Conservation (phyloP, 1,140 invertebrate species). For the Anastrepha ludens region DNA sequence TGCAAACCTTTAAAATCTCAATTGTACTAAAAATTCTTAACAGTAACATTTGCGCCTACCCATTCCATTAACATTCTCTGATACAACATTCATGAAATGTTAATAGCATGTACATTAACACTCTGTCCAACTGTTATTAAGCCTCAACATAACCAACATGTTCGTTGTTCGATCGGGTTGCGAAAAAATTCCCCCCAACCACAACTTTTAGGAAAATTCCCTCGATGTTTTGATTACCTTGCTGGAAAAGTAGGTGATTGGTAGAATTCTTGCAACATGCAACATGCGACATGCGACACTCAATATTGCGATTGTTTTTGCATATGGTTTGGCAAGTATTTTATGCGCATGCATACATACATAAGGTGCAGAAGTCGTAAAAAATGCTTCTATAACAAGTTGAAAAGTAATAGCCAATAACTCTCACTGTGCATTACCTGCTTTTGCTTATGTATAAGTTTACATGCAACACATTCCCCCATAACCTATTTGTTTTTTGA, state of each 20-base stretch:
- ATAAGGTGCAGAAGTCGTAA: background rate
- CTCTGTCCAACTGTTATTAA: background rate
- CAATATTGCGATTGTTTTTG: background rate
- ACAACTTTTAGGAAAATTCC: background rate
- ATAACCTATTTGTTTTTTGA: background rate
- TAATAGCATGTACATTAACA: background rate
- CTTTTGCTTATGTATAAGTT: background rate
- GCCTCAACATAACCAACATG: background rate
- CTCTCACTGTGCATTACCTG: background rate
- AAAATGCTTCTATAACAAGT: background rate
- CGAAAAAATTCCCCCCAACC: background rate
- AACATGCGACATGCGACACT: background rate
- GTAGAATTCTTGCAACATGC: background rate
- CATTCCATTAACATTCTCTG: no score
- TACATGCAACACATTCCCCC: no score
- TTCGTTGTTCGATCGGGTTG: slow-evolving; percentile 4
- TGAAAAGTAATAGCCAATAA: slow-evolving; percentile 17
- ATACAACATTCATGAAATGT: background rate
- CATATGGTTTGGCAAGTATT: background rate
- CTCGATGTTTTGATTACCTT: background rate
- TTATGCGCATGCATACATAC: background rate
- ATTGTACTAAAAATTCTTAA: no score
- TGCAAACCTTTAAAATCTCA: no score
- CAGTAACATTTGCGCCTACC: no score
- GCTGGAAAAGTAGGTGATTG: background rate